A percentile compares a stretch with the other conserved stretches of the same genome.
Evolutionary conservation across 2,888 invertebrate genomes (phyloP).

Genomic region (Perizoma flavofasciatum): DNA sequence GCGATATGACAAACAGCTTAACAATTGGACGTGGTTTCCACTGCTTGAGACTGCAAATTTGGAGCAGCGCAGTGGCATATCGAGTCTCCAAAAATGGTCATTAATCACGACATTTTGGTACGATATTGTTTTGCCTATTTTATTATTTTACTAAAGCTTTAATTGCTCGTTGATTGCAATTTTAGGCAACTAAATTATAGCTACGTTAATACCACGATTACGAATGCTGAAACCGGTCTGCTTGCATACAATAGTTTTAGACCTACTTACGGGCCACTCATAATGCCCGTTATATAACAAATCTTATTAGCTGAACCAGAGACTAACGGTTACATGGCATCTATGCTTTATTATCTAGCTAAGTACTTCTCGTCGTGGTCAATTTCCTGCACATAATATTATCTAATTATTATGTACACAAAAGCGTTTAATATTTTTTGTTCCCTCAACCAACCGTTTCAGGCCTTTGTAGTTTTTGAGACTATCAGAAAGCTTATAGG

Average conservation of each 20-base stretch:
- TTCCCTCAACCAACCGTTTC: constrained; percentile 31
- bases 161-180: neutral
- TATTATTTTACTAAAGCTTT: no score
- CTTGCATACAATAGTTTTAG: constrained; percentile 64
- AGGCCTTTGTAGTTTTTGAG: constrained; percentile 18
- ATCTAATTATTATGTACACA: constrained; percentile 49
- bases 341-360: constrained; percentile 41
- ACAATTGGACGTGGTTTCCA: constrained; percentile 1
- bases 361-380: constrained; percentile 47
- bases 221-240: constrained; percentile 59
- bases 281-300: constrained; percentile 73
- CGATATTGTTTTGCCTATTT: no score
- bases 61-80: no score
- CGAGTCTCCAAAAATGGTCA: no score
- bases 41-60: neutral
- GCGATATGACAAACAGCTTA: constrained; percentile 38
- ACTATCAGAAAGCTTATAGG: no score
- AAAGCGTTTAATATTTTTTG: constrained; percentile 35
- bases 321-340: constrained; percentile 60
- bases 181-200: neutral
- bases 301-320: constrained; percentile 68
- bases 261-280: constrained; percentile 56
- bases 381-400: constrained; percentile 51
- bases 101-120: no score
- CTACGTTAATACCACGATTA: constrained; percentile 30